These are phyloP conservation scores for Sardina pilchardus DNA, from an alignment of 2,113 vertebrate genomes.

Conservation along the genomic window DNA sequence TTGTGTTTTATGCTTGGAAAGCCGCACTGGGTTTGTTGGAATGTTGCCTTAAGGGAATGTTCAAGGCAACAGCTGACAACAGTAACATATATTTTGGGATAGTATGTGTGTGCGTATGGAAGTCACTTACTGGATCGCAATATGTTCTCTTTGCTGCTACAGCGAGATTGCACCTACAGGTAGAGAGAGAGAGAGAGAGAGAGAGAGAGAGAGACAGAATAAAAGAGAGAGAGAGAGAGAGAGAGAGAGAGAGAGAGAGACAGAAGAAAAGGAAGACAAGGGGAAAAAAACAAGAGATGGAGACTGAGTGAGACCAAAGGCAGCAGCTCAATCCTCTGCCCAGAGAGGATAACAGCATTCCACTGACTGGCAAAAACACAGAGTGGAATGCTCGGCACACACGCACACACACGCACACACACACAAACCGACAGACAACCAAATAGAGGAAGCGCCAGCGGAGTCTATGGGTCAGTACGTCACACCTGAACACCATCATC, in stretches of 20 bases:
- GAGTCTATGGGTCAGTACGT: neutral
- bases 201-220: constrained; percentile 7
- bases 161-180: constrained; percentile 96
- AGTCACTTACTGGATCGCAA: constrained; percentile 94
- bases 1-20: neutral
- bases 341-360: constrained; percentile 38
- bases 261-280: constrained; percentile 19
- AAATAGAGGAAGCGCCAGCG: constrained; percentile 20
- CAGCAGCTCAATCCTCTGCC: neutral
- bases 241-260: neutral
- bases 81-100: neutral
- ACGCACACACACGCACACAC: neutral
- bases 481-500: constrained; percentile 36
- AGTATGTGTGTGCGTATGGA: neutral
- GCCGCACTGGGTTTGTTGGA: neutral
- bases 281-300: neutral
- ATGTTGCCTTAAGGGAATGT: neutral
- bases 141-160: constrained; percentile 99
- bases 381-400: constrained; percentile 29
- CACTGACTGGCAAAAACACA: constrained; percentile 40
- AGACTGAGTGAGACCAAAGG: neutral
- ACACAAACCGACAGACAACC: constrained; percentile 35
- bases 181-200: constrained; percentile 54
- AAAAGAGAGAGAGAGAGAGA: constrained; percentile 13
- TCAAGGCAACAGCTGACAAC: neutral